Evolutionary conservation across 1,140 invertebrate species (phyloP), one percentile per base, ranked within the genome.

Genomic region (Goniozus legneri): DNA sequence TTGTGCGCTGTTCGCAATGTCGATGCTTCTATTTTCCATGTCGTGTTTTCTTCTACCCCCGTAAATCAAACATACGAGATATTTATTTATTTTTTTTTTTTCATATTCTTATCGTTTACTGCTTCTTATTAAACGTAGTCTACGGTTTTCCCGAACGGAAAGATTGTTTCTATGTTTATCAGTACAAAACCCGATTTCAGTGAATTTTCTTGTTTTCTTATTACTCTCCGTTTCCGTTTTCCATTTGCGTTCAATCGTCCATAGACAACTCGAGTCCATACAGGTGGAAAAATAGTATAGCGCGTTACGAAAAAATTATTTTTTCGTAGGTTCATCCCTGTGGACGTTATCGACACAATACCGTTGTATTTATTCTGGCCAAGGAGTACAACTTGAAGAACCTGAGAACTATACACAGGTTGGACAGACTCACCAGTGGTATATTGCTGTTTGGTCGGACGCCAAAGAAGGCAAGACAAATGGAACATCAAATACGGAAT

Each of bases 381-480:
- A 97, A 97, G 77, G 95, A 98, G 74, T 89, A 93, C 72, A 92
- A 94, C 70, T 78, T 95, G 71, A 92, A 92, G 69, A 95, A 97
- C 69, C 79, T 98, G 37, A 81, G 94, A 64, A 95, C 95, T 61
- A 93, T 94, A 56, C 89, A 92, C 75, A 83, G 91, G 58, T 76
- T 94, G 54, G 95, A 98, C 77, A 82, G 95, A 65, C 76, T 97
- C 56, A 98, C 95, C 4, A 97, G 93, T 61, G 95, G 95, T 44
- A 80, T 99, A 10, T 70, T 99, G 15, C 79, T 99, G 22, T 93
- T 98, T 67, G 94, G 93, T 2, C 84, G 95, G 60, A 96, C 87
- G 64, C 89, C 88, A 16, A 91, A 92, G 70, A 93, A 91, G 73
- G 91, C 92, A 3, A 79, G 91, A 61, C 87, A 94, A 77, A 88